phyloP scores from a whole-genome alignment of 2,797 vertebrate genomes.

The Anabacerthia variegaticeps region DNA sequence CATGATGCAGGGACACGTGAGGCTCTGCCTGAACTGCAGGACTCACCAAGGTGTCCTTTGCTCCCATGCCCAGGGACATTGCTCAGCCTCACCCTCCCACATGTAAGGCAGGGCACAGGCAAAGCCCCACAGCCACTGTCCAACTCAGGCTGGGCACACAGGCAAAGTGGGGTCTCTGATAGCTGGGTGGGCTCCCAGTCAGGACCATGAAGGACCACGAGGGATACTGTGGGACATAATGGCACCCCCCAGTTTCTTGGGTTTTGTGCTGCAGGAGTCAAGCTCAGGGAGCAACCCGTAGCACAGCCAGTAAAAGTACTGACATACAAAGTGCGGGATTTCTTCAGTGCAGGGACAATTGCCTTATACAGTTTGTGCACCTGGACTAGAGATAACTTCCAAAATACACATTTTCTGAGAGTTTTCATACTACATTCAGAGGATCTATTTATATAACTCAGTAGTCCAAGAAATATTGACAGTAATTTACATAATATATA shows the following conservation, averaged over 20 bases:
- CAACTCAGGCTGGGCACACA: fast-evolving
- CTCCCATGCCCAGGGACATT: background rate
- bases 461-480: background rate
- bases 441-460: background rate
- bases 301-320: background rate
- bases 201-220: background rate
- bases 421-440: background rate
- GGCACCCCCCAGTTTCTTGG: background rate
- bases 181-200: background rate
- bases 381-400: background rate
- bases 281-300: background rate
- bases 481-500: background rate
- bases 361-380: background rate
- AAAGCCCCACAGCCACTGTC: fast-evolving
- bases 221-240: too few species aligned
- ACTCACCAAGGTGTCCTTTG: background rate
- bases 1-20: fast-evolving
- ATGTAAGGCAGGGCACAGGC: fast-evolving
- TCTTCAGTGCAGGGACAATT: background rate
- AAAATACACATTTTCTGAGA: background rate
- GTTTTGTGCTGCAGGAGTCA: background rate
- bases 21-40: background rate
- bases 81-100: background rate
- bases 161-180: fast-evolving
- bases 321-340: background rate